Conservation (phyloP, 2,797 vertebrate genomes). For the Halcyon chelicuti region DNA sequence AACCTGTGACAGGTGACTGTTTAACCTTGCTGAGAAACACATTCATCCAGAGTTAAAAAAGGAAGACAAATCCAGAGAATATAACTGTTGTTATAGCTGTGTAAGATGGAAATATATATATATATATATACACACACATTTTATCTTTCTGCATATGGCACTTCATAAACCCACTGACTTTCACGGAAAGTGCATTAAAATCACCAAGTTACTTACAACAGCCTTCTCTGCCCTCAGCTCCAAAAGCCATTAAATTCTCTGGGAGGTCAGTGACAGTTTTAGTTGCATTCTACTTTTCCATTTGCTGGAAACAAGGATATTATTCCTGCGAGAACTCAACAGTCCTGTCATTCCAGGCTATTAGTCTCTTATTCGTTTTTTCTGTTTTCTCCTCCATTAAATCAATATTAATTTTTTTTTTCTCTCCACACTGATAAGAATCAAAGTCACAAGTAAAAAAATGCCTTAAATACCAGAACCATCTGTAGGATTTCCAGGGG, state of each 20-base stretch:
- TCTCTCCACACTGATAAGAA: neutral
- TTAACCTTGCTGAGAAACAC: neutral
- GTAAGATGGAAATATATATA: neutral
- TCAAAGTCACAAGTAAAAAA: neutral
- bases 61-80: neutral
- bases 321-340: slow-evolving; percentile 8
- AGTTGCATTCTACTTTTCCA: neutral
- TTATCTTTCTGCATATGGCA: neutral
- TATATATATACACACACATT: neutral
- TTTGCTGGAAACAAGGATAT: slow-evolving; percentile 20
- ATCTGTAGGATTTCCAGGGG: neutral
- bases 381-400: neutral
- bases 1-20: neutral
- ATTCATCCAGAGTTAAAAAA: neutral
- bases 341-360: neutral
- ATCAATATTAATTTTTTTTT: slow-evolving; percentile 15
- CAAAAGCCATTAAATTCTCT: slow-evolving; percentile 11
- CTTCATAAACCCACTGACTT: slow-evolving; percentile 35
- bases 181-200: slow-evolving; percentile 25
- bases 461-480: neutral
- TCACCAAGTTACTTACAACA: neutral
- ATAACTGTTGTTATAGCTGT: neutral
- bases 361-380: neutral
- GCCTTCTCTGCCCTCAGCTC: neutral
- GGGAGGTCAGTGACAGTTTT: slow-evolving; percentile 43